Base-by-base conservation (phyloP, 2,113 vertebrate species). In the Conger conger region DNA sequence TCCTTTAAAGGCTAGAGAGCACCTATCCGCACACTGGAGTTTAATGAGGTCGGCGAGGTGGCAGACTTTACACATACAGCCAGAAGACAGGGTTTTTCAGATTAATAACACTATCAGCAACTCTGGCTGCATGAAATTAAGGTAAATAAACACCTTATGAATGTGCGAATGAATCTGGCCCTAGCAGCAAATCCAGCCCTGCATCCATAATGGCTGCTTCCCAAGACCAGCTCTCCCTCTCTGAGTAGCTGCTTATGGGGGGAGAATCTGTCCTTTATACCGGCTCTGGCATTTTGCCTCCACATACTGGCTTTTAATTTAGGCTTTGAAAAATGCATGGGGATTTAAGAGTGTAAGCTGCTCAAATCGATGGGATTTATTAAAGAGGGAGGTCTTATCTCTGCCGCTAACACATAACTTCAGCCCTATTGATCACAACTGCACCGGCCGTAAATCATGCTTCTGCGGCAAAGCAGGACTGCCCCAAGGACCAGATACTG, bases 301-400 rank as follows among this genome's bases (percentile, higher is more conserved):
- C 86, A 73, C 95, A 94, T 94, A 95, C 96, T 93, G 95, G 80
- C 88, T 95, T 97, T 96, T 93, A 96, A 96, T 97, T 96, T 94
- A 93, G 93, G 89, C 90, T 91, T 87, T 76, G 86, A 88, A 93
- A 92, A 89, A 91, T 90, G 87, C 80, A 93, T 90, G 92, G 90
- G 77, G 87, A 91, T 91, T 95, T 95, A 91, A 94, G 87, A 89
- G 92, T 89, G 91, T 93, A 93, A 96, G 87, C 90, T 91, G 87
- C 88, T 88, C 35, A 90, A 95, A 97, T 97, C 95, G 87, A 95
- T 96, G 86, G 91, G 94, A 96, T 96, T 97, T 97, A 95, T 97
- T 96, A 95, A 94, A 91, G 92, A 87, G 92, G 84, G 88, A 93
- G 92, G 85, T 93, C 91, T 96, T 94, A 96, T 96, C 94, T 95